A percentile compares a stretch with the other conserved stretches of the same genome.
These are phyloP conservation scores for Ichneumoninae sp. DNA, from an alignment of 2,888 invertebrate genomes.

Conservation along the genomic window DNA sequence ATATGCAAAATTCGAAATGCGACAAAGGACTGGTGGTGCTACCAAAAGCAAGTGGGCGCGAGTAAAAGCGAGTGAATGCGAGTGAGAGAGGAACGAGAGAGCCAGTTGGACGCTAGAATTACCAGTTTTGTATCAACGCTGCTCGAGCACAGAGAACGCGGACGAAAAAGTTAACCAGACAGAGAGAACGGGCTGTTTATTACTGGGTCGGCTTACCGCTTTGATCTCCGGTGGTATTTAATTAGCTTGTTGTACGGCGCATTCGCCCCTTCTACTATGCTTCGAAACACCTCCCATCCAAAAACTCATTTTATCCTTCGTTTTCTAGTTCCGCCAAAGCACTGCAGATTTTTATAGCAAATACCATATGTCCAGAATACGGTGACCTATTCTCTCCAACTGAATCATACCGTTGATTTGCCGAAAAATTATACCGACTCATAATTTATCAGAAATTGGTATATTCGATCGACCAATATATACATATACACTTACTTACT, in stretches of 20 bases:
- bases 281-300: slow-evolving; percentile 19
- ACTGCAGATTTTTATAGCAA: slow-evolving; percentile 21
- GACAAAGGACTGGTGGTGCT: slow-evolving; percentile 47
- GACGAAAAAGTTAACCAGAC: slow-evolving; percentile 48
- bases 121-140: slow-evolving; percentile 64
- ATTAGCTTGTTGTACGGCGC: slow-evolving; percentile 69
- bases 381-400: neutral
- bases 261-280: slow-evolving; percentile 43
- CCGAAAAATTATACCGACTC: neutral
- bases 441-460: too few relatives aligned
- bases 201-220: slow-evolving; percentile 67
- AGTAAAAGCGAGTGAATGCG: slow-evolving; percentile 20
- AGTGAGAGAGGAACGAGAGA: slow-evolving; percentile 40
- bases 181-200: slow-evolving; percentile 66
- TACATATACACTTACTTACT: too few relatives aligned
- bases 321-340: slow-evolving; percentile 39
- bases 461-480: too few relatives aligned
- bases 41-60: slow-evolving; percentile 35
- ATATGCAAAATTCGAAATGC: slow-evolving; percentile 25
- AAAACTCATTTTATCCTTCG: slow-evolving; percentile 26
- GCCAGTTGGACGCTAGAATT: slow-evolving; percentile 59
- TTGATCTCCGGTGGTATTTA: slow-evolving; percentile 67
- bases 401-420: neutral
- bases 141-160: slow-evolving; percentile 35
- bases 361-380: neutral